A percentile compares a stretch with the other conserved stretches of the same genome.
Conservation (phyloP, 2,113 vertebrate species). For the Diadophis punctatus region DNA sequence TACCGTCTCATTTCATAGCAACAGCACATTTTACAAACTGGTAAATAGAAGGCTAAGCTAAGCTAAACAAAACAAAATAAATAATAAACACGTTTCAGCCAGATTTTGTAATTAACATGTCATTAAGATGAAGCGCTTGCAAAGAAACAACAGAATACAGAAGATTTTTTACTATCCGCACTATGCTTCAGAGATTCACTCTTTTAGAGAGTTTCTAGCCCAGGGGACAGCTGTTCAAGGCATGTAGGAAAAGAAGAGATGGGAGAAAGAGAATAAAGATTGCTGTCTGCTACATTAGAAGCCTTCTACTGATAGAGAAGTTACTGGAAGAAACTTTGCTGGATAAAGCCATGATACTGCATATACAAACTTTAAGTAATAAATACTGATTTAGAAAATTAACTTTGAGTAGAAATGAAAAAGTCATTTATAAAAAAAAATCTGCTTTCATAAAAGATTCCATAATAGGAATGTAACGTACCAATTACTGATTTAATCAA, state of each 20-base stretch:
- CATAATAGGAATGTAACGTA: neutral
- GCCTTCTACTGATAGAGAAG: neutral
- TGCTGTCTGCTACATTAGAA: neutral
- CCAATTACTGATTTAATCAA: constrained; percentile 16
- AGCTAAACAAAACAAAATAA: constrained; percentile 32
- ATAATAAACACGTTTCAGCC: neutral
- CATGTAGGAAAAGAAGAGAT: neutral
- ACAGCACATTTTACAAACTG: constrained; percentile 21
- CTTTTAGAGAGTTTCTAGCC: neutral
- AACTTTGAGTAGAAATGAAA: constrained; percentile 31
- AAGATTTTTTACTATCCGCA: neutral
- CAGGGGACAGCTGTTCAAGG: neutral
- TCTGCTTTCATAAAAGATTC: constrained; percentile 18
- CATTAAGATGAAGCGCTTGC: neutral
- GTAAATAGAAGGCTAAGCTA: constrained; percentile 36
- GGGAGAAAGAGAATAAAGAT: neutral
- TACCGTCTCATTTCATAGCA: neutral
- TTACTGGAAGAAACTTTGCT: neutral
- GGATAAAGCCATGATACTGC: neutral
- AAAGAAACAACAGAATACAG: neutral
- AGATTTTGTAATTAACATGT: constrained; percentile 21
- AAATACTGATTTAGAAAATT: constrained; percentile 30
- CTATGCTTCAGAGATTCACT: neutral
- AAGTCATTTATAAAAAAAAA: neutral
- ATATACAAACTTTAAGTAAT: neutral